Evolutionary conservation across 2,113 vertebrate genomes (phyloP).

Genomic region (Silurus asotus): DNA sequence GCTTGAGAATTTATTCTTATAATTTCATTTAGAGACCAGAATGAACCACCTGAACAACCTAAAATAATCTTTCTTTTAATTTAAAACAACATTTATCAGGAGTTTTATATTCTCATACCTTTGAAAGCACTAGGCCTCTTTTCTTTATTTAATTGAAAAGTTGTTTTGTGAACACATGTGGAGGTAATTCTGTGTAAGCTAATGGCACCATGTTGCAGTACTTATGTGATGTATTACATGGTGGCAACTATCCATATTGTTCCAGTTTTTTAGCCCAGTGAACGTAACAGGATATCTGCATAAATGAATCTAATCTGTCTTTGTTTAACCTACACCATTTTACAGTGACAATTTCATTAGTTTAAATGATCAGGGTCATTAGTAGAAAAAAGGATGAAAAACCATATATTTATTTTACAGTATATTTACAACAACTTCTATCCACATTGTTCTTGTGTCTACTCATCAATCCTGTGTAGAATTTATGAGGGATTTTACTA

Average conservation of each 20-base stretch:
- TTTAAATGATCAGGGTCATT: not conserved
- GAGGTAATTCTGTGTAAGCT: not conserved
- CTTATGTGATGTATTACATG: not conserved
- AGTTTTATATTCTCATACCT: not conserved
- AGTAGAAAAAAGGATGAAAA: not conserved
- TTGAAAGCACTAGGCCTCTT: not conserved
- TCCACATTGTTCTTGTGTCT: not conserved
- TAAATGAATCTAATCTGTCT: not conserved
- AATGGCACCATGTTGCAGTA: not conserved
- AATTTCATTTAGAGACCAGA: too few species aligned
- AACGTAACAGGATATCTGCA: not conserved
- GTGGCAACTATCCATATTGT: not conserved
- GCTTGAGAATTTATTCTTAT: not conserved
- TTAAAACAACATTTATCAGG: not conserved
- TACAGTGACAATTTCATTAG: not conserved
- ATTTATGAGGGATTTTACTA: not conserved
- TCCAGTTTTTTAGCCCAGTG: not conserved
- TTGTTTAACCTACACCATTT: slow-evolving; percentile 7
- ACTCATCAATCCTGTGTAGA: not conserved
- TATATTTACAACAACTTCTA: not conserved
- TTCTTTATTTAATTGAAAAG: not conserved
- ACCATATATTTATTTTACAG: not conserved
- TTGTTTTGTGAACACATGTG: not conserved
- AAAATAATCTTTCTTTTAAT: not conserved
- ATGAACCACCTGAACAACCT: too few species aligned